Evolutionary conservation across 2,888 invertebrate genomes (phyloP).

Genomic region (Eilema depressum): DNA sequence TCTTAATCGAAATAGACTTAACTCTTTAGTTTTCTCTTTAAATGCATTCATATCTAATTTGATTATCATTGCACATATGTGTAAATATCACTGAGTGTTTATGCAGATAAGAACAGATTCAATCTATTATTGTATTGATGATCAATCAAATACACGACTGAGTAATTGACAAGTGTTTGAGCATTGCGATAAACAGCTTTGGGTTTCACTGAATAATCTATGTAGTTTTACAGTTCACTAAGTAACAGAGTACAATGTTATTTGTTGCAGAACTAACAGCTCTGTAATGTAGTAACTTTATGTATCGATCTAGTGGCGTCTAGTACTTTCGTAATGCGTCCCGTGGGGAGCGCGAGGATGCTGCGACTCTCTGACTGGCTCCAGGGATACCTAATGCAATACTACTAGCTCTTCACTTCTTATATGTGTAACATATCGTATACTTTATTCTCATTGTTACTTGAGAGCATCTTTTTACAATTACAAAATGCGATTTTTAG

Average conservation of each 20-base stretch:
- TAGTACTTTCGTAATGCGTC: conserved; percentile 84
- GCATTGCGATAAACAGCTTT: neutral
- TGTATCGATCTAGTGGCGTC: conserved; percentile 82
- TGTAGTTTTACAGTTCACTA: conserved; percentile 38
- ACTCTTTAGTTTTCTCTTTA: neutral
- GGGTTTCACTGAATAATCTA: conserved; percentile 20
- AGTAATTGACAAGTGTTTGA: neutral
- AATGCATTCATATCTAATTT: neutral
- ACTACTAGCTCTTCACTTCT: conserved; percentile 71
- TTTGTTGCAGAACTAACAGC: conserved; percentile 65
- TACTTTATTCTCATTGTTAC: conserved; percentile 57
- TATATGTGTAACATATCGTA: conserved; percentile 51
- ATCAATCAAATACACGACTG: neutral
- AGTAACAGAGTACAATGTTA: conserved; percentile 56
- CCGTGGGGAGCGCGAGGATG: conserved; percentile 77
- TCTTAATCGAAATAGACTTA: neutral
- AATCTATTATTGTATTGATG: neutral
- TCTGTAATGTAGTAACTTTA: conserved; percentile 73
- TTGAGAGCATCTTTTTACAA: conserved; percentile 26
- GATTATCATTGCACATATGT: neutral
- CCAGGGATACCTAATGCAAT: conserved; percentile 83
- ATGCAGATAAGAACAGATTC: neutral
- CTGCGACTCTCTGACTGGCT: conserved; percentile 73
- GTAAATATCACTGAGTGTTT: too few relatives aligned
- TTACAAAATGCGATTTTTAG: conserved; percentile 18